Evolutionary conservation across 2,113 vertebrate species (phyloP), one percentile per base, ranked within the genome.

Genomic region (Theropithecus gelada): DNA sequence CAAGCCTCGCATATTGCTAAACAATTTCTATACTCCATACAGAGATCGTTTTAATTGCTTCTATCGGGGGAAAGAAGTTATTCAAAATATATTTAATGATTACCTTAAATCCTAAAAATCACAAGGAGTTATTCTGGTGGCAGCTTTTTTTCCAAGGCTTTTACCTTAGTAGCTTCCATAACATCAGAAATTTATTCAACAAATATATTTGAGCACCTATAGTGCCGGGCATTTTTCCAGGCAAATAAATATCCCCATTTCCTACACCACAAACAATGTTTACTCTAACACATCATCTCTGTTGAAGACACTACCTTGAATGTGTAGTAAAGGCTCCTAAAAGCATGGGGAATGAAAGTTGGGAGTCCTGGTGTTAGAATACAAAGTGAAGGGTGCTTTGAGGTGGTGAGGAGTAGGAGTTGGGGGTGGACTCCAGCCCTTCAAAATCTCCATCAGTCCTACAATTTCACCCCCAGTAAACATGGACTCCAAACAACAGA

Each of bases 61-160:
- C 14, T 10, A 3, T 38, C 2, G 8, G 48, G 84, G 38, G 27
- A 50, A 66, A 27, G 25, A 50, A 32, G 32, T 35, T 35, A 86
- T 76, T 95, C 68, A 89, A 89, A 82, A 35, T 79, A 82, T 86
- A 89, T 95, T 91, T 72, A 73, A 57, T 27, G 40, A 92, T 48
- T 70, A 59, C 25, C 11, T 73, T 87, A 82, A 93, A 85, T 27
- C 12, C 27, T 78, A 38, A 86, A 89, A 43, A 45, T 16, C 30
- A 9, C 68, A 92, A 66, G 43, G 18, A 79, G 0, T 73, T 79
- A 45, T 66, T 94, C 68, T 88, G 6, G 40, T 50, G 25, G 70
- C 27, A 17, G 55, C 13, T 35, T 80, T 45, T 55, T 80, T 64
- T 48, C 50, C 35, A 88, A 35, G 43, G 32, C 27, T 90, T 81